Conservation (phyloP, 2,113 vertebrate genomes). For the Arenaria interpres region DNA sequence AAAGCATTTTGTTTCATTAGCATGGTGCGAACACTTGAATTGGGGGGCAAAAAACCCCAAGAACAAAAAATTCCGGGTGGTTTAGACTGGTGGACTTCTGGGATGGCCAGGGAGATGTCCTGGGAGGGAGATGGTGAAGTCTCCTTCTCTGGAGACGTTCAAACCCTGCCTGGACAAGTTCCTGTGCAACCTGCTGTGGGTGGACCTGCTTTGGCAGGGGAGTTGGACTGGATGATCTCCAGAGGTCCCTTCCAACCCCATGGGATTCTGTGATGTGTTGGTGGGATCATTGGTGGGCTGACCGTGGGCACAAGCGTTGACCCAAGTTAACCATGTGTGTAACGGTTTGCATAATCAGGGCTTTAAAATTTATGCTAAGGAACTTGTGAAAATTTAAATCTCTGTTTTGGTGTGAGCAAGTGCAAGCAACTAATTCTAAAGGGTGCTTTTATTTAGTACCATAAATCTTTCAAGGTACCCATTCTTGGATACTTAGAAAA, state of each 20-base stretch:
- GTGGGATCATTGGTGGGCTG: not conserved
- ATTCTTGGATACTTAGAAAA: not conserved
- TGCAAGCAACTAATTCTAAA: not conserved
- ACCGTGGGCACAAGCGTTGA: not conserved
- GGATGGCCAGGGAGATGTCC: not conserved
- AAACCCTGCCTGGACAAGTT: too few relatives aligned
- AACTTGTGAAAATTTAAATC: not conserved
- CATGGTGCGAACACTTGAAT: not conserved
- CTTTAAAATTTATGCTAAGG: not conserved
- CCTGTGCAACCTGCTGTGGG: too few relatives aligned
- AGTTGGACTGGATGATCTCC: too few relatives aligned
- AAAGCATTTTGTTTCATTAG: not conserved
- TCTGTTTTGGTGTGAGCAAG: not conserved
- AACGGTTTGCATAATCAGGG: not conserved
- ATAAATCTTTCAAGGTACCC: not conserved
- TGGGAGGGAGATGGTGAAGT: too few relatives aligned
- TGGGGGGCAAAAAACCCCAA: rapidly evolving
- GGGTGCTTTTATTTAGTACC: not conserved
- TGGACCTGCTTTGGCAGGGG: too few relatives aligned
- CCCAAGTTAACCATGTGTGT: rapidly evolving
- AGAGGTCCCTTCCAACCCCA: too few relatives aligned
- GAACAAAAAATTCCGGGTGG: not conserved
- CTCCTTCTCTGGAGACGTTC: too few relatives aligned
- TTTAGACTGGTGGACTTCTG: not conserved
- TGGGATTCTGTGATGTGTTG: too few relatives aligned